A percentile compares a stretch with the other conserved stretches of the same genome.
Evolutionary conservation across 2,888 invertebrate species (phyloP).

Genomic region (Chromoteleia sp.): DNA sequence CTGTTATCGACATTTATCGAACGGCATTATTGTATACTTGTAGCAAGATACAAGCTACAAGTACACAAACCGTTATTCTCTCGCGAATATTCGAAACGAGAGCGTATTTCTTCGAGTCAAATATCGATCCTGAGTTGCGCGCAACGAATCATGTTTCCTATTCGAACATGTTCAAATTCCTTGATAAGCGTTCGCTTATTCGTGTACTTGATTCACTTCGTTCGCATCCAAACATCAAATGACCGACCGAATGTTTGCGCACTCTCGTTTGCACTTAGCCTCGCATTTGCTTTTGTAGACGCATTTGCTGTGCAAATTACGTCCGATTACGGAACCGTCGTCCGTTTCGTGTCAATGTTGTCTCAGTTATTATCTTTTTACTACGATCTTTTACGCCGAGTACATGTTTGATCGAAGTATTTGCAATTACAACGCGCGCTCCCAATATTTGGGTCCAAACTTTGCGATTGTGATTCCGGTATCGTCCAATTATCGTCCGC

Average conservation of each 20-base stretch:
- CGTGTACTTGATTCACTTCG: slow-evolving; percentile 32
- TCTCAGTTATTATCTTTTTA: slow-evolving; percentile 35
- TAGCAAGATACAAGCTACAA: not conserved
- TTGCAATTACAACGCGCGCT: not conserved
- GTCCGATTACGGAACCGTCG: slow-evolving; percentile 33
- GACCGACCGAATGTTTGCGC: slow-evolving; percentile 49
- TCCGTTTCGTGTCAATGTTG: slow-evolving; percentile 44
- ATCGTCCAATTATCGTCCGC: slow-evolving; percentile 4
- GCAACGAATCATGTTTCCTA: slow-evolving; percentile 18
- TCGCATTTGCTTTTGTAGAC: slow-evolving; percentile 37
- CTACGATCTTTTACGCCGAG: not conserved
- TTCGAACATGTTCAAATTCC: slow-evolving; percentile 43
- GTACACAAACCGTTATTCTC: slow-evolving; percentile 10
- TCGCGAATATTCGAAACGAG: slow-evolving; percentile 13
- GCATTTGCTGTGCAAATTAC: slow-evolving; percentile 56
- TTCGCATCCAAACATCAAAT: slow-evolving; percentile 56
- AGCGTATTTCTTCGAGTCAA: slow-evolving; percentile 23
- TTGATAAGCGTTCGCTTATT: slow-evolving; percentile 44
- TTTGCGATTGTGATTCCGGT: slow-evolving; percentile 23
- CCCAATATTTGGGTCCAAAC: slow-evolving; percentile 19
- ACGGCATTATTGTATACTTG: slow-evolving; percentile 5
- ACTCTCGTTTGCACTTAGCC: slow-evolving; percentile 51
- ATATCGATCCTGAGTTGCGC: slow-evolving; percentile 22
- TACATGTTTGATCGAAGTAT: slow-evolving; percentile 4
- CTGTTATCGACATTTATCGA: slow-evolving; percentile 6